These are phyloP conservation scores for Monopterus albus DNA, from an alignment of 2,113 vertebrate species.

Conservation along the genomic window DNA sequence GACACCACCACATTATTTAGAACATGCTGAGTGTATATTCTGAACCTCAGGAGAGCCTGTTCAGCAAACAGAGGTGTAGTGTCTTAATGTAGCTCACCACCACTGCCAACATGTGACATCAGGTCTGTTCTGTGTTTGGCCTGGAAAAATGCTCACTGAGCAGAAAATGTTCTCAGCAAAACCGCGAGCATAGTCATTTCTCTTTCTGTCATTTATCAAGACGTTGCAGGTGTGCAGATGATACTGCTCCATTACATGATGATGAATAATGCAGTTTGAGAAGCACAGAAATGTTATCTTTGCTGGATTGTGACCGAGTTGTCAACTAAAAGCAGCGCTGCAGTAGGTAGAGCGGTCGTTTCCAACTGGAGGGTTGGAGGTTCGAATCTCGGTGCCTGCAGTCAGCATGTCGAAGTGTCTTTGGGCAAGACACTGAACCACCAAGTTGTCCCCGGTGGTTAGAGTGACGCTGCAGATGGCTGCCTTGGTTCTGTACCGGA, in stretches of 20 bases:
- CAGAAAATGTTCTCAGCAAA: neutral
- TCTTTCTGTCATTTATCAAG: neutral
- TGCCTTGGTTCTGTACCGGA: too few relatives aligned
- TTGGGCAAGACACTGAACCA: too few relatives aligned
- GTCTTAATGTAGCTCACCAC: conserved; percentile 23
- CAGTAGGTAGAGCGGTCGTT: too few relatives aligned
- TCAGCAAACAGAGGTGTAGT: conserved; percentile 52
- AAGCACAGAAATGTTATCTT: neutral
- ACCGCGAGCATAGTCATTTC: too few relatives aligned
- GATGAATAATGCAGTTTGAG: neutral
- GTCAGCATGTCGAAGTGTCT: too few relatives aligned
- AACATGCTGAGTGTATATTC: conserved; percentile 46
- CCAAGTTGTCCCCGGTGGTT: too few relatives aligned
- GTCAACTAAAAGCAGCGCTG: neutral
- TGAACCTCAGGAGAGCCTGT: conserved; percentile 48
- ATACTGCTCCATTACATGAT: neutral
- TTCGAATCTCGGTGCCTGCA: too few relatives aligned
- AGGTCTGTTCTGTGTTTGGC: neutral
- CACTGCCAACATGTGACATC: conserved; percentile 3
- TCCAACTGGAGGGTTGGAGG: too few relatives aligned
- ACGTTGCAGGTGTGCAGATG: conserved; percentile 1
- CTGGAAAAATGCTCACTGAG: conserved; percentile 19
- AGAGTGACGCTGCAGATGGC: too few relatives aligned
- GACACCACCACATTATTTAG: conserved; percentile 6
- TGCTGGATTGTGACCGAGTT: neutral